These are phyloP conservation scores for Sphaerodactylus townsendi DNA, from an alignment of 2,113 vertebrate species.

Conservation along the genomic window DNA sequence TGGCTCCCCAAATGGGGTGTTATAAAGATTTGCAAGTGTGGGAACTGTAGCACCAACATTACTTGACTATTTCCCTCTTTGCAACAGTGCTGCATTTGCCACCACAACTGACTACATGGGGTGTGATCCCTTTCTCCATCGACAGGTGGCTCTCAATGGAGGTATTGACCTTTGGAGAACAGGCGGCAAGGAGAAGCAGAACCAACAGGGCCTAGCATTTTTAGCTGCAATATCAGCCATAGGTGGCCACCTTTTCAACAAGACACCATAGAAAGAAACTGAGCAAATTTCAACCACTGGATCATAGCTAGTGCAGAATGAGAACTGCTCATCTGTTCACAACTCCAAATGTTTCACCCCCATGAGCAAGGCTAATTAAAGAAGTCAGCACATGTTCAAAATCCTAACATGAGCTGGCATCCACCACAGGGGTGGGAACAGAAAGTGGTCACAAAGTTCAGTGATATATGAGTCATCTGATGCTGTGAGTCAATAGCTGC, in stretches of 20 bases:
- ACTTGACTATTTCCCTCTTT: background rate
- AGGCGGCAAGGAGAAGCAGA: background rate
- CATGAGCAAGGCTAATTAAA: constrained; percentile 14
- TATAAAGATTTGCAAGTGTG: background rate
- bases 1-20: background rate
- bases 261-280: background rate
- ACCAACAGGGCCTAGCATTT: background rate
- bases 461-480: constrained; percentile 39
- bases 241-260: background rate
- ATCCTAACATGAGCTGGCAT: background rate
- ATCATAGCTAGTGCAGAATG: background rate
- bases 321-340: background rate
- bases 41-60: background rate
- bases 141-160: background rate
- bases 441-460: constrained; percentile 35
- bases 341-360: background rate
- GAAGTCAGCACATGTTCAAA: constrained; percentile 16
- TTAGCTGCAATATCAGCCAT: background rate
- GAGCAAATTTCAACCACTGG: background rate
- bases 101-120: background rate
- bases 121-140: background rate
- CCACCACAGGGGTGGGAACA: constrained; percentile 32
- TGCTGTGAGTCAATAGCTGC: constrained; percentile 58
- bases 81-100: background rate
- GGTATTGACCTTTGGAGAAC: background rate